phyloP scores from a whole-genome alignment of 1,140 invertebrate species.

The Linepithema humile region DNA sequence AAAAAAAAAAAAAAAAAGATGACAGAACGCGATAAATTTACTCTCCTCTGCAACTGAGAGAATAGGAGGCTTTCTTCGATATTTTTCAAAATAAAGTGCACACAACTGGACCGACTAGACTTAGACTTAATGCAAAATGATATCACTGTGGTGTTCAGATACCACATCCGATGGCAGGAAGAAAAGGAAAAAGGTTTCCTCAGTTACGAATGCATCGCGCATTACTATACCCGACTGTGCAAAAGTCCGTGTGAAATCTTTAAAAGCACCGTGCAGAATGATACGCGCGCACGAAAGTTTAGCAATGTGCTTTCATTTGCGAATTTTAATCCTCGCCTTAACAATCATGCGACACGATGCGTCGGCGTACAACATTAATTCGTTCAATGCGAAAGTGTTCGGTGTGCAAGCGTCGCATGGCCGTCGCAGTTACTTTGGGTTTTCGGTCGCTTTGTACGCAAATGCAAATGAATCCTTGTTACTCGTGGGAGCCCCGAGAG shows the following conservation, averaged over 20 bases:
- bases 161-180: constrained; percentile 59
- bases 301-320: neutral
- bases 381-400: constrained; percentile 59
- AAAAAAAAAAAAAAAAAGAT: constrained; percentile 21
- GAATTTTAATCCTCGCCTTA: neutral
- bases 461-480: constrained; percentile 48
- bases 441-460: constrained; percentile 69
- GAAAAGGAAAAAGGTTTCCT: neutral
- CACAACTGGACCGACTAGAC: too few species aligned
- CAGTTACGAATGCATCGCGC: too few species aligned
- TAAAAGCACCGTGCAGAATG: constrained; percentile 7
- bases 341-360: neutral
- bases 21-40: constrained; percentile 25
- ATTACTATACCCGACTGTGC: too few species aligned
- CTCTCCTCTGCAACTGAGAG: constrained; percentile 21
- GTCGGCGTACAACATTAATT: constrained; percentile 70
- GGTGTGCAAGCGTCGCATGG: neutral
- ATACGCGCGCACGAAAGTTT: neutral
- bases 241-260: neutral
- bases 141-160: constrained; percentile 58
- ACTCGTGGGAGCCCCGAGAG: constrained; percentile 74
- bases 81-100: neutral
- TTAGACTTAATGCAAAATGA: constrained; percentile 32
- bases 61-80: neutral
- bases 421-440: constrained; percentile 76